Conservation (phyloP, 2,888 invertebrate genomes). For the Rhabditoides inermis region DNA sequence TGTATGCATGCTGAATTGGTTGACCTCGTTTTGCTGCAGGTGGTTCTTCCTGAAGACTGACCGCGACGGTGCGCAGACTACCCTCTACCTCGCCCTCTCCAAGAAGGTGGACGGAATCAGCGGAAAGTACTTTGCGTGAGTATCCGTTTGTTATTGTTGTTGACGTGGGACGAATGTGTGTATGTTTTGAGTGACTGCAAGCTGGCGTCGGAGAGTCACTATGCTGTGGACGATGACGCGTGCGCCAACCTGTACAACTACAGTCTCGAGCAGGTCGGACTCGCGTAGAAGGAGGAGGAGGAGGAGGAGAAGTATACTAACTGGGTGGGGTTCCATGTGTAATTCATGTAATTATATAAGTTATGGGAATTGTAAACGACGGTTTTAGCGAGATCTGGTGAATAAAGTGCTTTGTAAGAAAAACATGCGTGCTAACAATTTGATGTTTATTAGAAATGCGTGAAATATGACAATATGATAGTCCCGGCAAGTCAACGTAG, state of each 20-base stretch:
- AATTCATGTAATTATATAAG: no score
- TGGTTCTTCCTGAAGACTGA: conserved; percentile 62
- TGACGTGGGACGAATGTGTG: conserved; percentile 9
- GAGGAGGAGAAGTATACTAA: no score
- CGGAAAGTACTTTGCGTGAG: conserved; percentile 66
- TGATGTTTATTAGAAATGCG: no score
- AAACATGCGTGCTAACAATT: no score
- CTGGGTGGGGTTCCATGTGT: no score
- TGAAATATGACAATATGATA: no score
- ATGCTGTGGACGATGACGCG: conserved; percentile 37
- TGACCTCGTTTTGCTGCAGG: conserved; percentile 19
- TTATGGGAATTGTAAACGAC: no score
- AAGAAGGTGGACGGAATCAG: conserved; percentile 67
- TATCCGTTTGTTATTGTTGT: no score
- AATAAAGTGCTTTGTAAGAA: no score
- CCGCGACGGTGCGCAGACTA: conserved; percentile 70
- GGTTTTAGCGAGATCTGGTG: no score
- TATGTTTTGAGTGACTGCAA: conserved; percentile 33
- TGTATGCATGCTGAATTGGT: conserved; percentile 58
- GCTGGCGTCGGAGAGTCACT: conserved; percentile 20
- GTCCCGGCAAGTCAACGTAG: no score
- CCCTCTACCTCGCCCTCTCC: conserved; percentile 70
- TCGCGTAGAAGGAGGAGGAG: no score
- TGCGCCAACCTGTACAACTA: conserved; percentile 47
- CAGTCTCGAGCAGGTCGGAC: conserved; percentile 27